These are phyloP conservation scores for western clawed frog (Xenopus tropicalis) DNA, from an alignment of 2,113 vertebrate species.

Conservation along the genomic window UCB_Xtro_10.0 CM004443.2:156861001-156861500, in stretches of 20 bases:
- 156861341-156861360: too few species aligned
- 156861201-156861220: conserved; percentile 4
- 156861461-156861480: too few species aligned
- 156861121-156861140: conserved; percentile 29
- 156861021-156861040: conserved; percentile 25
- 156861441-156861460: too few species aligned
- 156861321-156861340: too few species aligned
- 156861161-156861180: conserved; percentile 9
- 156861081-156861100: conserved; percentile 26
- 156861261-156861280: neutral
- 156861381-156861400: too few species aligned
- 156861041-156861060: conserved; percentile 38
- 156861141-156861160: conserved; percentile 25
- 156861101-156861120: conserved; percentile 32
- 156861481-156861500: too few species aligned
- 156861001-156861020: conserved; percentile 27
- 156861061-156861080: conserved; percentile 37
- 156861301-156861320: too few species aligned
- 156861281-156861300: too few species aligned
- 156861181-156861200: neutral
- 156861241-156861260: neutral
- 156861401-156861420: too few species aligned
- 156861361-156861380: too few species aligned
- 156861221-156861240: neutral
- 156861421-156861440: too few species aligned